Percentiles rank a stretch among this genome's conserved stretches.
Conservation (phyloP, 1,140 invertebrate species). For the Drosophila sp. region DNA sequence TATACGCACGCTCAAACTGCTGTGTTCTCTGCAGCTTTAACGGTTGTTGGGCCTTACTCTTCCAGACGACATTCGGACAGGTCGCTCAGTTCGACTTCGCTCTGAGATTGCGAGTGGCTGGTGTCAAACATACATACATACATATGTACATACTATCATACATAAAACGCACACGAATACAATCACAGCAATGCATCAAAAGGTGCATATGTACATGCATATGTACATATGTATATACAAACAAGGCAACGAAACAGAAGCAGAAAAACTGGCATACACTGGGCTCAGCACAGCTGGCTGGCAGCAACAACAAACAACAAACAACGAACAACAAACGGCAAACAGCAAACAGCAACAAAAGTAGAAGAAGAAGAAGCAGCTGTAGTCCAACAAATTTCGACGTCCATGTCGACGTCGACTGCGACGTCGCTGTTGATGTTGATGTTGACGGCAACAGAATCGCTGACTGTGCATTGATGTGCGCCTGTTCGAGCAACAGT, state of each 20-base stretch:
- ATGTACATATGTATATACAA: constrained; percentile 1
- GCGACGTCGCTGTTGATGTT: constrained; percentile 11
- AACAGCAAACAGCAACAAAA: neutral
- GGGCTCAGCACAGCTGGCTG: constrained; percentile 38
- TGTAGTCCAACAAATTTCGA: constrained; percentile 18
- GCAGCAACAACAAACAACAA: constrained; percentile 31
- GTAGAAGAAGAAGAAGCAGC: constrained; percentile 17
- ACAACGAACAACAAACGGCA: constrained; percentile 36
- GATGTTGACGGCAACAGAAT: constrained; percentile 7
- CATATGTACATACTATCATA: neutral
- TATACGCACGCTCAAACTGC: neutral
- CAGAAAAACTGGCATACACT: constrained; percentile 65
- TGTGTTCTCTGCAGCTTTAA: neutral
- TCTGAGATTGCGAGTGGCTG: constrained; percentile 27
- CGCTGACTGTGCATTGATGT: constrained; percentile 48
- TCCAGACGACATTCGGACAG: constrained; percentile 13
- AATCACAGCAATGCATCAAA: constrained; percentile 10
- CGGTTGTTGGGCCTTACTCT: neutral
- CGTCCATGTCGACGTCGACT: constrained; percentile 7
- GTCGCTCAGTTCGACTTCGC: constrained; percentile 20
- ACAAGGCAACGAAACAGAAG: constrained; percentile 48
- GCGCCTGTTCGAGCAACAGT: constrained; percentile 74
- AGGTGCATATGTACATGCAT: constrained; percentile 1
- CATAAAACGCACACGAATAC: constrained; percentile 15
- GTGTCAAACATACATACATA: constrained; percentile 11